phyloP scores from a whole-genome alignment of 2,888 invertebrate genomes.

The Encarsia formosa region DNA sequence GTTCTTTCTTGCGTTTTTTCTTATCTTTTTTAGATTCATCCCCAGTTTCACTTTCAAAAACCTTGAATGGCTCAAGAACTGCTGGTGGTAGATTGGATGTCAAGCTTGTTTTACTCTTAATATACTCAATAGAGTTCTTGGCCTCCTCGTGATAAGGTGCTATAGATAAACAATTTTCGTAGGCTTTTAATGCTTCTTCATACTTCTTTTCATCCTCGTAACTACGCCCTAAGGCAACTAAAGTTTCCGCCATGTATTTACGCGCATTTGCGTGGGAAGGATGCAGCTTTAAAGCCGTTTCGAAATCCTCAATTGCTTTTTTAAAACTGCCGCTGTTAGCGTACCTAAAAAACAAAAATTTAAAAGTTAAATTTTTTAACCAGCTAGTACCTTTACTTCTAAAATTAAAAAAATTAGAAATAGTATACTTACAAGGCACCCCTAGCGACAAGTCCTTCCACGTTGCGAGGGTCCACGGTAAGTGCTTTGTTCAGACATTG shows the following conservation, averaged over 20 bases:
- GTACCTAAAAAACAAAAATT: slow-evolving; percentile 53
- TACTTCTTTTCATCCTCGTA: slow-evolving; percentile 84
- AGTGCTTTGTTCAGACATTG: slow-evolving; percentile 91
- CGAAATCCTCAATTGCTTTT: slow-evolving; percentile 92
- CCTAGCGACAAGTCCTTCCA: slow-evolving; percentile 86
- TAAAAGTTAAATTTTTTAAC: neutral
- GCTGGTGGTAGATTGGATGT: slow-evolving; percentile 19
- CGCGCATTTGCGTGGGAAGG: slow-evolving; percentile 88
- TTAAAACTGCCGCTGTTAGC: slow-evolving; percentile 92
- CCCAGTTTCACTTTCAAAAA: slow-evolving; percentile 44
- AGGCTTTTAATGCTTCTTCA: slow-evolving; percentile 79
- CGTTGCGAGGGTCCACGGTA: slow-evolving; percentile 85
- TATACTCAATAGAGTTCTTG: slow-evolving; percentile 74
- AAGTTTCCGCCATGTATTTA: slow-evolving; percentile 90
- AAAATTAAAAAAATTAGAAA: neutral
- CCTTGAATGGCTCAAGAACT: slow-evolving; percentile 36
- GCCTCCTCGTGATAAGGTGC: slow-evolving; percentile 87
- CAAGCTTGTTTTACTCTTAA: slow-evolving; percentile 63
- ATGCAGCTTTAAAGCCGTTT: slow-evolving; percentile 83
- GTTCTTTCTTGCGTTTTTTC: slow-evolving; percentile 51
- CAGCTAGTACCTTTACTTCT: neutral
- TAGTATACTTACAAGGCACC: slow-evolving; percentile 68
- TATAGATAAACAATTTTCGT: slow-evolving; percentile 77
- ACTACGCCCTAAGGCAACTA: slow-evolving; percentile 83
- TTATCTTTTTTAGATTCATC: slow-evolving; percentile 49